Conservation (phyloP, 2,797 vertebrate genomes). For the Scolopax bukidnonensis region DNA sequence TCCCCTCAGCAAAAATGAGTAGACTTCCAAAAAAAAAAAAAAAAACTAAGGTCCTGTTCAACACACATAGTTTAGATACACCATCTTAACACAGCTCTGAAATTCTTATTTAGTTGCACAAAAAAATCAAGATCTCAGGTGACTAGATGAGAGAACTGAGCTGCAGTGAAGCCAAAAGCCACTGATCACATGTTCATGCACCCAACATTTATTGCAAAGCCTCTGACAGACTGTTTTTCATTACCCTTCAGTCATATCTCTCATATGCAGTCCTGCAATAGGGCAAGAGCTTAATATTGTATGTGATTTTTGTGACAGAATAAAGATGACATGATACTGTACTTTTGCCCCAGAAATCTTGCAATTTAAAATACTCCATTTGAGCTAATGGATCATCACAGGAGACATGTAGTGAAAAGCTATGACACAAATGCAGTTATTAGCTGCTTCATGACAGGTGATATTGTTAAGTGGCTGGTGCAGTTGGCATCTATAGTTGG, state of each 20-base stretch:
- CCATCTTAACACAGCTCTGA: not conserved
- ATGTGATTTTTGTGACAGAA: not conserved
- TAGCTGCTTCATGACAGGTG: not conserved
- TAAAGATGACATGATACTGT: not conserved
- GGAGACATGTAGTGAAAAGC: not conserved
- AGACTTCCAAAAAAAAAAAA: not conserved
- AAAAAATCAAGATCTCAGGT: not conserved
- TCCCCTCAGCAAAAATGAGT: not conserved
- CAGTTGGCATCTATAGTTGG: not conserved
- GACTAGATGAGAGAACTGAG: not conserved
- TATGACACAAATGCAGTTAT: not conserved
- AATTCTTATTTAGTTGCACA: not conserved
- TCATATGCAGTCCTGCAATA: not conserved
- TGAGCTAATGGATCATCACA: not conserved
- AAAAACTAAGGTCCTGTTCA: not conserved
- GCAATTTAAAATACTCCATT: not conserved
- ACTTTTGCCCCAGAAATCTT: not conserved
- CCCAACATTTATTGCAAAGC: not conserved
- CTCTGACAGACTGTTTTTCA: not conserved
- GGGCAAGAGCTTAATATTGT: not conserved
- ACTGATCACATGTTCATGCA: fast-evolving
- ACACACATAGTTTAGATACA: not conserved
- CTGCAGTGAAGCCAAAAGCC: not conserved
- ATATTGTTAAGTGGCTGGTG: not conserved
- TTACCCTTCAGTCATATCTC: not conserved